Evolutionary conservation across 2,797 vertebrate species (phyloP).

Genomic region (Crenuchus spilurus): DNA sequence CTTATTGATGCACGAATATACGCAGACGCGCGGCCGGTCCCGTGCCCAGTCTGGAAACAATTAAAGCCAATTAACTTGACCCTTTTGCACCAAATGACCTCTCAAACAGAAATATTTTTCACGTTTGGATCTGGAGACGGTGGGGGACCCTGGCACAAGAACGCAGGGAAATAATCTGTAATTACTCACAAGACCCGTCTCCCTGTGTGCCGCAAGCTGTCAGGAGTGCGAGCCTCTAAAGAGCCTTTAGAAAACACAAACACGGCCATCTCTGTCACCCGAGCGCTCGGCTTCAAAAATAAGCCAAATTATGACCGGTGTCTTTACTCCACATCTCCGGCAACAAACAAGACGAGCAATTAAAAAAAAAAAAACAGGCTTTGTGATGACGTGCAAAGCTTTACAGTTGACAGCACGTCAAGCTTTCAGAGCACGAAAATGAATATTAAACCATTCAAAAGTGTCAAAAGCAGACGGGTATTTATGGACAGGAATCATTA

Average conservation of each 20-base stretch:
- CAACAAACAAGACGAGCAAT: conserved; percentile 20
- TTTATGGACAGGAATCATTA: neutral
- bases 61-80: conserved; percentile 94
- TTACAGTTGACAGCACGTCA: conserved; percentile 2
- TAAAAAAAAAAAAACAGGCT: conserved; percentile 29
- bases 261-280: conserved; percentile 40
- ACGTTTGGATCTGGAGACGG: conserved; percentile 82
- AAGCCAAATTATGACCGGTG: conserved; percentile 13
- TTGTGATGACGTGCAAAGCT: neutral
- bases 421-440: neutral
- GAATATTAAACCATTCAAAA: neutral
- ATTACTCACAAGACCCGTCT: conserved; percentile 83
- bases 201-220: conserved; percentile 68
- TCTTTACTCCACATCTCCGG: conserved; percentile 19
- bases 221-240: conserved; percentile 55
- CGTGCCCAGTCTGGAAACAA: conserved; percentile 92
- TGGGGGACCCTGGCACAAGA: conserved; percentile 78
- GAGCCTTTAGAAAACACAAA: conserved; percentile 46
- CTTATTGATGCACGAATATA: conserved; percentile 85
- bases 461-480: too few relatives aligned
- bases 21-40: conserved; percentile 80
- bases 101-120: conserved; percentile 87
- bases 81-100: conserved; percentile 90
- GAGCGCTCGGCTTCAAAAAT: conserved; percentile 27
- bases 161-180: conserved; percentile 84